A percentile compares a stretch with the other conserved stretches of the same genome.
These are phyloP conservation scores for Pterois miles DNA, from an alignment of 2,797 vertebrate species.

Conservation along the genomic window DNA sequence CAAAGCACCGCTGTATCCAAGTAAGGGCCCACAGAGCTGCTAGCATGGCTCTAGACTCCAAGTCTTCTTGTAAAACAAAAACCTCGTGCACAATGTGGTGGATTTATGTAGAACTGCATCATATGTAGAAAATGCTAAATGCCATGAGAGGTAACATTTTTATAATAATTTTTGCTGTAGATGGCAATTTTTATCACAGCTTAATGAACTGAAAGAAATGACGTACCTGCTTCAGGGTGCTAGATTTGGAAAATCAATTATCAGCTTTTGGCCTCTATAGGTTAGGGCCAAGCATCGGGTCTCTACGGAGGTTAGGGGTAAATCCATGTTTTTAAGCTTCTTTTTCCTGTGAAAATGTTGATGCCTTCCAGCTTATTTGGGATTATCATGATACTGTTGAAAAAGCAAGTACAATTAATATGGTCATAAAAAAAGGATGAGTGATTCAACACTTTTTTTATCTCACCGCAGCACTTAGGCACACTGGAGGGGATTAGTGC, in stretches of 20 bases:
- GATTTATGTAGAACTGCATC: neutral
- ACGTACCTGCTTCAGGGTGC: neutral
- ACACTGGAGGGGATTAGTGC: conserved; percentile 62
- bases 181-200: neutral
- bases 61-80: neutral
- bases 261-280: neutral
- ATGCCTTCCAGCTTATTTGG: conserved; percentile 39
- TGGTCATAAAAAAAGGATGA: conserved; percentile 37
- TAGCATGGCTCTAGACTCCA: neutral
- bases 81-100: neutral
- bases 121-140: neutral
- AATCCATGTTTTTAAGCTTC: conserved; percentile 5
- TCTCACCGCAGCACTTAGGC: conserved; percentile 39
- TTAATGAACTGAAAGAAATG: neutral
- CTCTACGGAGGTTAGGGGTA: neutral
- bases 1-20: no score
- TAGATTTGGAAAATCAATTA: neutral
- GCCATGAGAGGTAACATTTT: neutral
- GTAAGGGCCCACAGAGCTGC: no score
- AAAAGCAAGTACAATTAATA: conserved; percentile 59
- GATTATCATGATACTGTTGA: conserved; percentile 49
- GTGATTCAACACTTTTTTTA: conserved; percentile 36
- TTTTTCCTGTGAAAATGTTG: conserved; percentile 9
- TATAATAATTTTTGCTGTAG: neutral
- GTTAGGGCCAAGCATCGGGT: neutral